These are phyloP conservation scores for Epinephelus malabaricus DNA, from an alignment of 2,797 vertebrate species.

Conservation along the genomic window DNA sequence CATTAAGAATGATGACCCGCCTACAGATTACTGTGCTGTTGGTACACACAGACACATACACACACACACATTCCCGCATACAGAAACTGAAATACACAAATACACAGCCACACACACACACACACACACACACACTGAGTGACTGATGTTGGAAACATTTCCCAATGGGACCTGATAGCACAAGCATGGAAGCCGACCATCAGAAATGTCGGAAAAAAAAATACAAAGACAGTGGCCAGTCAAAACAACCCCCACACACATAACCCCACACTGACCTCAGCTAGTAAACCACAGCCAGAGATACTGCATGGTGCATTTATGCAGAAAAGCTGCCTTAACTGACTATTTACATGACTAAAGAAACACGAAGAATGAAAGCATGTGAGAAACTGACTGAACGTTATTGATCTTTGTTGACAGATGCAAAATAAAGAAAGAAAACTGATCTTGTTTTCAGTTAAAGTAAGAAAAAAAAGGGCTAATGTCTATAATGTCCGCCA, in stretches of 20 bases:
- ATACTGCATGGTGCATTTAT: slow-evolving; percentile 44
- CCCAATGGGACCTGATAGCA: slow-evolving; percentile 66
- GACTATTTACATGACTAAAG: slow-evolving; percentile 42
- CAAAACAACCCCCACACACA: slow-evolving; percentile 49
- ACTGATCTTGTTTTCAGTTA: too few relatives aligned
- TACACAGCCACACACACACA: slow-evolving; percentile 29
- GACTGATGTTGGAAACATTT: slow-evolving; percentile 73
- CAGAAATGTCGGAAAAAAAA: slow-evolving; percentile 46
- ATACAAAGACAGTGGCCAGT: slow-evolving; percentile 54
- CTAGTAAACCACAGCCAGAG: slow-evolving; percentile 49
- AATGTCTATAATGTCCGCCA: too few relatives aligned
- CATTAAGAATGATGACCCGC: slow-evolving; percentile 99
- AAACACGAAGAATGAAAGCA: neutral
- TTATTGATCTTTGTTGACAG: slow-evolving; percentile 35
- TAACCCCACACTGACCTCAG: slow-evolving; percentile 56
- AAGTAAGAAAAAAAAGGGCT: too few relatives aligned
- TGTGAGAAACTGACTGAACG: slow-evolving; percentile 7
- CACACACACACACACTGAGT: slow-evolving; percentile 41
- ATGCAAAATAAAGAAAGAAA: slow-evolving; percentile 20
- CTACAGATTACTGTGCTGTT: slow-evolving; percentile 93
- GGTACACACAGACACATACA: slow-evolving; percentile 45
- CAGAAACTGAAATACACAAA: slow-evolving; percentile 25
- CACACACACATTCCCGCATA: slow-evolving; percentile 30
- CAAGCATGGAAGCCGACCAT: slow-evolving; percentile 52
- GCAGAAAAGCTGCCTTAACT: slow-evolving; percentile 50